Conservation (phyloP, 1,140 invertebrate genomes). For the Brachionus manjavacas region DNA sequence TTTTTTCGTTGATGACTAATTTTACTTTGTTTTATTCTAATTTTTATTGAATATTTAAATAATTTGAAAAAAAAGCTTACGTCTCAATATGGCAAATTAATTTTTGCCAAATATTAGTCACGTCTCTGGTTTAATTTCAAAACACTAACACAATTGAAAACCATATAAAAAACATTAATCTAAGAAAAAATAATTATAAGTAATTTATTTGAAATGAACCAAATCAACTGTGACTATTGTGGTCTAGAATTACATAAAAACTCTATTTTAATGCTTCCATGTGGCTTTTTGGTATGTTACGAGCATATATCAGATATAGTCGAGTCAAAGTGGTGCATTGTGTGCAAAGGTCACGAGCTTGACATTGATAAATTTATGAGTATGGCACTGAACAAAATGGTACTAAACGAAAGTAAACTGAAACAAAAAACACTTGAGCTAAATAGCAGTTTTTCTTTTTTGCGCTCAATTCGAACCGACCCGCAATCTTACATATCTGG, state of each 20-base stretch:
- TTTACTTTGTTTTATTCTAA: too few relatives aligned
- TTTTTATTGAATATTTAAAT: too few relatives aligned
- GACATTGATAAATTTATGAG: not conserved
- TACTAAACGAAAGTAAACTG: not conserved
- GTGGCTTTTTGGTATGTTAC: not conserved
- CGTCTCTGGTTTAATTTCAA: too few relatives aligned
- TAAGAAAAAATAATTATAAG: not conserved
- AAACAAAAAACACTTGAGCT: not conserved
- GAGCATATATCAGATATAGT: not conserved
- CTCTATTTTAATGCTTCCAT: not conserved
- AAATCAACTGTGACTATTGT: not conserved
- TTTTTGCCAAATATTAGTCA: too few relatives aligned
- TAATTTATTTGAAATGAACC: not conserved
- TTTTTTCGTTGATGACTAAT: too few relatives aligned
- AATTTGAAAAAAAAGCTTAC: too few relatives aligned
- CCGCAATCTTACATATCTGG: not conserved
- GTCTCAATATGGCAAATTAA: too few relatives aligned
- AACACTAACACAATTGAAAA: too few relatives aligned
- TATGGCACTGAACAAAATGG: not conserved
- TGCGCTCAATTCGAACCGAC: not conserved
- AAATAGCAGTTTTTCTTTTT: not conserved
- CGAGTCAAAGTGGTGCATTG: not conserved
- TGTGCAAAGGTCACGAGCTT: not conserved
- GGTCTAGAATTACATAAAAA: not conserved
- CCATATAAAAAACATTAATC: not conserved